phyloP scores from a whole-genome alignment of 1,140 invertebrate species.

The Trichonephila inaurata region DNA sequence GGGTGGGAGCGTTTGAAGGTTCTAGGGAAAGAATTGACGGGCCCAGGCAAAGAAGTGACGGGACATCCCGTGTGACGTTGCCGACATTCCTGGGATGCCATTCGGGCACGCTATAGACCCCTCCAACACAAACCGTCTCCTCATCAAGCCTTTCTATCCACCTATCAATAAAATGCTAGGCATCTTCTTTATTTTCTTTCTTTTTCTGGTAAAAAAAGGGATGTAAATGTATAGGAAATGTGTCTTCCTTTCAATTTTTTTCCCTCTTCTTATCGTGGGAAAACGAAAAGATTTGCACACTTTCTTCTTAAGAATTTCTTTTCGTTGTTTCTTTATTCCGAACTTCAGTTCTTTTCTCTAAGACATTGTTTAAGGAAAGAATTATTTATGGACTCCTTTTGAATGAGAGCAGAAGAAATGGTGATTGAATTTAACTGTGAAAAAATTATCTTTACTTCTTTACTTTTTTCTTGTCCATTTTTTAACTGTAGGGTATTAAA shows the following conservation, averaged over 20 bases:
- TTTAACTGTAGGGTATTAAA: conserved; percentile 15
- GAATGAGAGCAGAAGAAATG: conserved; percentile 33
- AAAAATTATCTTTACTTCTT: background rate
- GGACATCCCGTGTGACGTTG: conserved; percentile 47
- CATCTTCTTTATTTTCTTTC: conserved; percentile 34
- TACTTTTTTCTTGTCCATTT: background rate
- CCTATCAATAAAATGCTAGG: conserved; percentile 57
- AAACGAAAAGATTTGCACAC: conserved; percentile 43
- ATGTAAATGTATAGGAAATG: conserved; percentile 52
- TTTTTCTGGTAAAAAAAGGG: conserved; percentile 28
- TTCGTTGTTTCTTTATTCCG: conserved; percentile 14
- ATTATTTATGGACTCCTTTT: conserved; percentile 53
- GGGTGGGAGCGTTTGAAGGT: conserved; percentile 32
- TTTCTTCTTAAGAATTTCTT: conserved; percentile 39
- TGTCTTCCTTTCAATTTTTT: conserved; percentile 4
- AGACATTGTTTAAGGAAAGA: conserved; percentile 30
- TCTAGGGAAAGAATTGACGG: conserved; percentile 51
- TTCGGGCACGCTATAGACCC: conserved; percentile 21
- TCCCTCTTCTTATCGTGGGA: background rate
- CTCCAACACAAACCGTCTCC: background rate
- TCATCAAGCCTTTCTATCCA: conserved; percentile 15
- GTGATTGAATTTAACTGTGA: conserved; percentile 39
- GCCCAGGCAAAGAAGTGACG: conserved; percentile 43
- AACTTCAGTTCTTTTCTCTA: background rate
- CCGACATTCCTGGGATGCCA: conserved; percentile 54